Conservation (phyloP, 2,797 vertebrate genomes). For the Ataeniobius toweri region DNA sequence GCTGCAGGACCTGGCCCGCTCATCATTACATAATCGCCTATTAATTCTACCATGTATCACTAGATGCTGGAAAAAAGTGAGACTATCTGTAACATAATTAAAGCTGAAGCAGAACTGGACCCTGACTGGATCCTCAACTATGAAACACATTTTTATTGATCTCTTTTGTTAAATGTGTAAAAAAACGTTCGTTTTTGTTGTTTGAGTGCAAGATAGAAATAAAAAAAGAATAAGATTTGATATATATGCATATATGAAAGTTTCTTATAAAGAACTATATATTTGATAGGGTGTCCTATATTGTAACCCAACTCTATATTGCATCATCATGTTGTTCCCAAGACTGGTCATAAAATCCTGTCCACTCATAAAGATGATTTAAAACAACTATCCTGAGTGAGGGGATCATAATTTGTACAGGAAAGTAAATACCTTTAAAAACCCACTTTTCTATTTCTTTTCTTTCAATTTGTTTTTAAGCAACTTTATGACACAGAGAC, state of each 20-base stretch:
- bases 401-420: not conserved
- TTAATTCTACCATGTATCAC: no score
- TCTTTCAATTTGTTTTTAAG: not conserved
- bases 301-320: not conserved
- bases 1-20: no score
- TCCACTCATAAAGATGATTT: not conserved
- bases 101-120: no score
- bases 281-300: not conserved
- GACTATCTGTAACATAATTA: no score
- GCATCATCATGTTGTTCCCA: not conserved
- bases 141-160: not conserved
- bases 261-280: not conserved
- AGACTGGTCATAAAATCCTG: no score
- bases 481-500: not conserved
- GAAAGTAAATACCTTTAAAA: not conserved
- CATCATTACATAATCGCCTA: no score
- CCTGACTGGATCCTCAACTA: not conserved
- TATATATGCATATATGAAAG: not conserved
- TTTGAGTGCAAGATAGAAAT: not conserved
- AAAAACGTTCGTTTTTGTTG: not conserved
- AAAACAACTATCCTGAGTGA: not conserved
- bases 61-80: no score
- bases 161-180: not conserved
- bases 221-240: not conserved
- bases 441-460: not conserved